Evolutionary conservation across 2,888 invertebrate genomes (phyloP).

Genomic region (Epicampocera succincta): DNA sequence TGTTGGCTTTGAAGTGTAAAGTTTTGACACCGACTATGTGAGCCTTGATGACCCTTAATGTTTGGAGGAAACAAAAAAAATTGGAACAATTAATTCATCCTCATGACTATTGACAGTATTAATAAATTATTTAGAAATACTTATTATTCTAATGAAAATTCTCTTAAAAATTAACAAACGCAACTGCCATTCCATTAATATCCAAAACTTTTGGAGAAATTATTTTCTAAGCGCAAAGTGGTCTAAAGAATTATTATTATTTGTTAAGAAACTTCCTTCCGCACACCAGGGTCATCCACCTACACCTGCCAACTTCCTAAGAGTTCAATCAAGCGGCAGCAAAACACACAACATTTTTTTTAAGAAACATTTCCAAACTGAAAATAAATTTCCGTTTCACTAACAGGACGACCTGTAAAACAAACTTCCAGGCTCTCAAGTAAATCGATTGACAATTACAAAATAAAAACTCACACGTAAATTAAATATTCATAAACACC

Average conservation of each 20-base stretch:
- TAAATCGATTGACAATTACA: conserved; percentile 35
- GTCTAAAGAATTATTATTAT: not conserved
- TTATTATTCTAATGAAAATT: too few relatives aligned
- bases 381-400: conserved; percentile 57
- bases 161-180: too few relatives aligned
- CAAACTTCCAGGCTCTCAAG: conserved; percentile 4
- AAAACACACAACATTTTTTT: conserved; percentile 1
- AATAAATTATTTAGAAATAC: too few relatives aligned
- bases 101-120: too few relatives aligned
- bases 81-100: too few relatives aligned
- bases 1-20: too few relatives aligned
- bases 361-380: conserved; percentile 3
- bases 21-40: too few relatives aligned
- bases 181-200: too few relatives aligned
- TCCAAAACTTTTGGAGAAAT: too few relatives aligned
- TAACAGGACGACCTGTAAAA: conserved; percentile 2
- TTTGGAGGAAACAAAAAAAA: too few relatives aligned
- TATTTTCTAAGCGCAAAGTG: not conserved
- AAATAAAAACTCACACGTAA: conserved; percentile 52
- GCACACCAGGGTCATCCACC: conserved; percentile 11
- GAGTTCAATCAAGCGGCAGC: conserved; percentile 48
- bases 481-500: conserved; percentile 64
- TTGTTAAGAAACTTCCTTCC: conserved; percentile 13
- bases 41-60: too few relatives aligned
- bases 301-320: conserved; percentile 54